A percentile compares a stretch with the other conserved stretches of the same genome.
phyloP scores from a whole-genome alignment of 2,888 invertebrate genomes.

The Rutpela maculata region DNA sequence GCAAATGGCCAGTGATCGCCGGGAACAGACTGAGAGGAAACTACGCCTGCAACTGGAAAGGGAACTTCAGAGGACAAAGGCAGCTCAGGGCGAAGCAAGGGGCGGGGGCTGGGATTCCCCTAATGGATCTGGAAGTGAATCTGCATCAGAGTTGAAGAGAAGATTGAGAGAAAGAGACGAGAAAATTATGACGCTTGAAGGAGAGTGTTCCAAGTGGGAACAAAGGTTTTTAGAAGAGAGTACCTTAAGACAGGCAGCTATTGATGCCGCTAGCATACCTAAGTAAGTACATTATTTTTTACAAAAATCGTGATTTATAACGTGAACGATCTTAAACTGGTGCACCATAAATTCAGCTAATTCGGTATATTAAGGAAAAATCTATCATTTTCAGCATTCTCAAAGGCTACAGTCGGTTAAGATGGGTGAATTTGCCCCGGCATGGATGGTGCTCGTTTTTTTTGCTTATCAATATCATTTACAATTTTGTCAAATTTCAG shows the following conservation, averaged over 20 bases:
- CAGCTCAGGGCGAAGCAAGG: slow-evolving; percentile 61
- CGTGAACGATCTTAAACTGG: no score
- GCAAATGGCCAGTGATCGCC: slow-evolving; percentile 88
- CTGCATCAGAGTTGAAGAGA: slow-evolving; percentile 79
- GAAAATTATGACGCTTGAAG: slow-evolving; percentile 84
- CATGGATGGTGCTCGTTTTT: no score
- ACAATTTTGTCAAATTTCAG: no score
- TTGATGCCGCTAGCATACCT: slow-evolving; percentile 86
- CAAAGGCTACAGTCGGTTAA: no score
- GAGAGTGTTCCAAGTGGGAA: slow-evolving; percentile 90
- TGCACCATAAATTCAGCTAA: no score
- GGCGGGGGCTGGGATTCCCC: slow-evolving; percentile 69
- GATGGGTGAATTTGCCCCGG: no score
- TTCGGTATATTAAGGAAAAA: no score
- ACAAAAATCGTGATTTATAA: no score
- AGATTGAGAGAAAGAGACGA: slow-evolving; percentile 82
- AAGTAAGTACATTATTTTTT: slow-evolving; percentile 80
- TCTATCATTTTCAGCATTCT: no score
- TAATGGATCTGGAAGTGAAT: slow-evolving; percentile 75
- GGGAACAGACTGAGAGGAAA: slow-evolving; percentile 90
- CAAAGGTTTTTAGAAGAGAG: slow-evolving; percentile 90
- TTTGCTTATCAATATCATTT: no score
- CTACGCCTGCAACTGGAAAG: slow-evolving; percentile 89
- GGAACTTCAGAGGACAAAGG: slow-evolving; percentile 82
- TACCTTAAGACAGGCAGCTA: slow-evolving; percentile 86